phyloP scores from a whole-genome alignment of 2,888 invertebrate species.

The Flexamia atlantica region DNA sequence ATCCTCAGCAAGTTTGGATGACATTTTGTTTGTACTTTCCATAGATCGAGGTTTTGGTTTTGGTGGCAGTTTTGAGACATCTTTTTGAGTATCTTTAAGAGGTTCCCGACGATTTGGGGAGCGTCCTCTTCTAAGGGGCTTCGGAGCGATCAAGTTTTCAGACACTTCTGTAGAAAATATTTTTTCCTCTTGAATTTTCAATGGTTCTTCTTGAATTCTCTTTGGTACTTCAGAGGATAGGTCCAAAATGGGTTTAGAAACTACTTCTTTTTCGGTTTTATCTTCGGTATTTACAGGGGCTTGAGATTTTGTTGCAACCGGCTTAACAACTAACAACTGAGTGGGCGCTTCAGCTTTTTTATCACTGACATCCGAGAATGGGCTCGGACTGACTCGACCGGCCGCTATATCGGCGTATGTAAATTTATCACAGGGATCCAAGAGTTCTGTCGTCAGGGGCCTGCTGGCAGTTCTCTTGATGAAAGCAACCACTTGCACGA shows the following conservation, averaged over 20 bases:
- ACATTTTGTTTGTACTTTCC: constrained; percentile 32
- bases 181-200: constrained; percentile 17
- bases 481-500: constrained; percentile 48
- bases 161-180: background rate
- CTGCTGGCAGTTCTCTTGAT: constrained; percentile 54
- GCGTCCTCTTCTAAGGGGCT: constrained; percentile 32
- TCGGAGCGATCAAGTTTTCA: constrained; percentile 30
- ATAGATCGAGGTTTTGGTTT: background rate
- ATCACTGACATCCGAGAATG: constrained; percentile 65
- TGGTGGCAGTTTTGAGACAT: background rate
- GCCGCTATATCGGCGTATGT: constrained; percentile 85
- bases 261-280: constrained; percentile 25
- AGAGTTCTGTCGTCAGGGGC: constrained; percentile 37
- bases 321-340: constrained; percentile 36
- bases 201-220: constrained; percentile 25
- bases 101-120: constrained; percentile 57
- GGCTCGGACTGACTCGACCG: constrained; percentile 77
- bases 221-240: background rate
- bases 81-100: constrained; percentile 23
- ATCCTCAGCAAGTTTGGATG: constrained; percentile 11
- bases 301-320: constrained; percentile 31
- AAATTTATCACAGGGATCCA: constrained; percentile 65
- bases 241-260: background rate
- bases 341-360: constrained; percentile 15
- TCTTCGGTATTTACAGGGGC: constrained; percentile 38